These are phyloP conservation scores for Abrostola triplasia DNA, from an alignment of 2,888 invertebrate species.

Conservation along the genomic window DNA sequence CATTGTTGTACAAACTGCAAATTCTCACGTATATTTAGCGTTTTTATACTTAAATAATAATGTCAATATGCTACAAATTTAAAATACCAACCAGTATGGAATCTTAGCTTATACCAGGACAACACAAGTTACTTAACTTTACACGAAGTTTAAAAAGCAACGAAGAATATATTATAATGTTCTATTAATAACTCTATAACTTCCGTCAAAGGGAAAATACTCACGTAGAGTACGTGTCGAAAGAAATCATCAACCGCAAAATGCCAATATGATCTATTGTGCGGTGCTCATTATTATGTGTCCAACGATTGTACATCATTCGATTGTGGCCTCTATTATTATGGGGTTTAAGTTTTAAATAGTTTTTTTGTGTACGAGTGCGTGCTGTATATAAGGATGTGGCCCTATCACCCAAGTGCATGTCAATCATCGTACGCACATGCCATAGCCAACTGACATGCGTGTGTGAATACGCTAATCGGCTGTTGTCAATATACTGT, in stretches of 20 bases:
- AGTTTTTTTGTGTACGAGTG: background rate
- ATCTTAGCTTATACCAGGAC: too few species aligned
- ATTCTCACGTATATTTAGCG: too few species aligned
- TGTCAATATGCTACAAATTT: too few species aligned
- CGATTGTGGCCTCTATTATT: constrained; percentile 27
- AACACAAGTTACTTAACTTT: too few species aligned
- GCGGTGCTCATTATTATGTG: constrained; percentile 27
- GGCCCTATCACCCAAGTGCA: constrained; percentile 47
- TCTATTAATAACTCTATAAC: background rate
- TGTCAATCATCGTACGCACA: constrained; percentile 65
- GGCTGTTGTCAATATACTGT: constrained; percentile 33
- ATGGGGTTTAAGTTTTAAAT: constrained; percentile 1
- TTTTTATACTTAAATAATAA: too few species aligned
- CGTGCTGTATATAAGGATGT: constrained; percentile 37
- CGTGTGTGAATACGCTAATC: constrained; percentile 43
- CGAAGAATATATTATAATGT: too few species aligned
- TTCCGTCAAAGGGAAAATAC: background rate
- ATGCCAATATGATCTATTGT: constrained; percentile 36
- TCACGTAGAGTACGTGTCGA: constrained; percentile 44
- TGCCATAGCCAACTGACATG: constrained; percentile 67
- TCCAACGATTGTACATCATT: constrained; percentile 7
- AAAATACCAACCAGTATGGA: too few species aligned
- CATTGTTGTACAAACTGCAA: too few species aligned
- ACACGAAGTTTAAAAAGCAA: too few species aligned
- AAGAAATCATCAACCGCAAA: constrained; percentile 50